Evolutionary conservation across 1,140 invertebrate species (phyloP), one percentile per base, ranked within the genome.

Genomic region (Brachionus plicatilis): DNA sequence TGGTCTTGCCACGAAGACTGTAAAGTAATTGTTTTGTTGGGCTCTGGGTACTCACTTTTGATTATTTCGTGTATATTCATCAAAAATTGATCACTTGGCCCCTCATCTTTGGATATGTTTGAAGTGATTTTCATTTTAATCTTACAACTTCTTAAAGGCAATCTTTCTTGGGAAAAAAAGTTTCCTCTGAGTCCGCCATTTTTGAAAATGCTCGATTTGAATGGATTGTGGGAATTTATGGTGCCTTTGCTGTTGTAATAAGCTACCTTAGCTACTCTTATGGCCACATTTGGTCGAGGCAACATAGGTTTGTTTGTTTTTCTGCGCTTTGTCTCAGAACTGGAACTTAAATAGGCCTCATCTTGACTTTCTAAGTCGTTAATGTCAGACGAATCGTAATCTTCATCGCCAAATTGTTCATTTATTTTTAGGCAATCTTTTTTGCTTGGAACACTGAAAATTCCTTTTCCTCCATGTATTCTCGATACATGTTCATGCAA

Each of bases 81-180:
- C 12, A 76, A 50, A 76, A 76, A 76, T n/a, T 76, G 20, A 50
- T 76, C 24, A n/a, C 3, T 24, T 43, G 33, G 33, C 4, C 27
- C 72, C 1, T 4, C 24, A 1, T 24, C 47, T 50, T 27, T 76
- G 9, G 8, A 12, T 12, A 50, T 8, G 50, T 29, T 50, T 50
- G 72, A 76, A 14, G 45, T 76, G 11, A 76, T 20, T 65, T 82
- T 82, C 53, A 82, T 60, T 65, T 82, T 82, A 6, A 82, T 82
- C 33, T 68, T 82, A 41, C 79, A 82, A 24, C 37, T 45, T 65
- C 65, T 60, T 17, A 82, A 37, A n/a, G 79, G 79, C 20, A 82
- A 68, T 12, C 79, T 53, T 43, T 82, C 79, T 82, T 82, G 79
- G 5, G 79, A 82, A 47, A 82, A 82, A 68, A 82, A 82, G 20